A percentile compares a stretch with the other conserved stretches of the same genome.
These are phyloP conservation scores for Lonchura striata DNA, from an alignment of 2,113 vertebrate species.

Conservation along the genomic window DNA sequence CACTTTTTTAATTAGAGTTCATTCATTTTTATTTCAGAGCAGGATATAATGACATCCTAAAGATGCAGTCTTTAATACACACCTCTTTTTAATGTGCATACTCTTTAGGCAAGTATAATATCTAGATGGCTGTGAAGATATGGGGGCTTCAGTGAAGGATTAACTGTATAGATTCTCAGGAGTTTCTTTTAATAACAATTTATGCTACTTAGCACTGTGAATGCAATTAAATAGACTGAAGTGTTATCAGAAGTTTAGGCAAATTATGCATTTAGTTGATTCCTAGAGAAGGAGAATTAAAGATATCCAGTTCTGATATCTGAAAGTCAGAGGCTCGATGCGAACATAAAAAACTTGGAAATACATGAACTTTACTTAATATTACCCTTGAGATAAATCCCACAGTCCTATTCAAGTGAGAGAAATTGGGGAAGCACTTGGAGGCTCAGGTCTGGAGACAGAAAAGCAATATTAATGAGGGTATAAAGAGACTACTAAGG, in stretches of 20 bases:
- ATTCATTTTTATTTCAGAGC: neutral
- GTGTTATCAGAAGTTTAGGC: neutral
- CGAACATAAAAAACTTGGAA: neutral
- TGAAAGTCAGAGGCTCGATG: neutral
- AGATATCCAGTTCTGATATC: neutral
- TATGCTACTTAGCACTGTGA: neutral
- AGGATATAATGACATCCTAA: neutral
- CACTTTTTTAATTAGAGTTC: neutral
- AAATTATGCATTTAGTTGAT: neutral
- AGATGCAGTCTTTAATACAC: neutral
- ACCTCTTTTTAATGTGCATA: neutral
- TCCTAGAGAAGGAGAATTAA: neutral
- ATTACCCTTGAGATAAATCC: neutral
- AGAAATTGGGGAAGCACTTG: neutral
- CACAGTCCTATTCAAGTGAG: slow-evolving; percentile 3
- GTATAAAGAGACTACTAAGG: slow-evolving; percentile 12
- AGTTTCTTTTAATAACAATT: neutral
- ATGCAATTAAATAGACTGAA: neutral
- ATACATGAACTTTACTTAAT: neutral
- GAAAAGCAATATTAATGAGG: slow-evolving; percentile 26
- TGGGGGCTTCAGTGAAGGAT: neutral
- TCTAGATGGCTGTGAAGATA: neutral
- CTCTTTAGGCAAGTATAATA: neutral
- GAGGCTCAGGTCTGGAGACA: neutral
- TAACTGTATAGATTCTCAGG: neutral